Conservation (phyloP, 2,113 vertebrate species). For the Tringa solitaria region DNA sequence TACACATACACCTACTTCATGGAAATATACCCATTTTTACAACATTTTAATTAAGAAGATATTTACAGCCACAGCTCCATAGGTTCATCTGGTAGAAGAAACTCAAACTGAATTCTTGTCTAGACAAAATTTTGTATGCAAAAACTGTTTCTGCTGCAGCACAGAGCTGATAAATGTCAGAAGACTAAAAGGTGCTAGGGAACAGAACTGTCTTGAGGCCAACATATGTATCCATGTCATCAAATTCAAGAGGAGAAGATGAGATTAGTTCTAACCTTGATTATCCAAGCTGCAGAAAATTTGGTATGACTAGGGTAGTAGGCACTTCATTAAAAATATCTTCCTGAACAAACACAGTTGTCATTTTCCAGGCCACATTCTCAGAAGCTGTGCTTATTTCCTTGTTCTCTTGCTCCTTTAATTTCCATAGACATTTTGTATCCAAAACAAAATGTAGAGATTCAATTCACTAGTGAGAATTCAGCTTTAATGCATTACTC, state of each 20-base stretch:
- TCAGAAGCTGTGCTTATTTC: background rate
- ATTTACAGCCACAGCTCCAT: background rate
- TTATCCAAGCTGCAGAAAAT: background rate
- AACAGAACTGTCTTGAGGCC: background rate
- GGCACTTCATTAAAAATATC: background rate
- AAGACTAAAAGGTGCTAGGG: background rate
- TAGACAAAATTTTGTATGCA: background rate
- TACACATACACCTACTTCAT: background rate
- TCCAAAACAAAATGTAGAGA: background rate
- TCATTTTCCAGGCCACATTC: background rate
- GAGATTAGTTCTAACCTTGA: background rate
- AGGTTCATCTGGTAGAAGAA: background rate
- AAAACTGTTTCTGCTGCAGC: background rate
- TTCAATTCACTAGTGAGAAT: slow-evolving; percentile 15
- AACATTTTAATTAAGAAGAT: background rate
- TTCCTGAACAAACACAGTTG: background rate
- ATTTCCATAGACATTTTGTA: background rate
- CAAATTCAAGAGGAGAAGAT: background rate
- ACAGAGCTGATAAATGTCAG: background rate
- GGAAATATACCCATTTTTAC: background rate
- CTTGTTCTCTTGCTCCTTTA: background rate
- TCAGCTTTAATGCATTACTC: background rate
- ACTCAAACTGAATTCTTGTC: background rate
- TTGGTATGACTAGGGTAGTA: background rate
- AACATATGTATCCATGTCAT: background rate